phyloP scores from a whole-genome alignment of 2,113 vertebrate genomes.

The Cephalopterus ornatus region DNA sequence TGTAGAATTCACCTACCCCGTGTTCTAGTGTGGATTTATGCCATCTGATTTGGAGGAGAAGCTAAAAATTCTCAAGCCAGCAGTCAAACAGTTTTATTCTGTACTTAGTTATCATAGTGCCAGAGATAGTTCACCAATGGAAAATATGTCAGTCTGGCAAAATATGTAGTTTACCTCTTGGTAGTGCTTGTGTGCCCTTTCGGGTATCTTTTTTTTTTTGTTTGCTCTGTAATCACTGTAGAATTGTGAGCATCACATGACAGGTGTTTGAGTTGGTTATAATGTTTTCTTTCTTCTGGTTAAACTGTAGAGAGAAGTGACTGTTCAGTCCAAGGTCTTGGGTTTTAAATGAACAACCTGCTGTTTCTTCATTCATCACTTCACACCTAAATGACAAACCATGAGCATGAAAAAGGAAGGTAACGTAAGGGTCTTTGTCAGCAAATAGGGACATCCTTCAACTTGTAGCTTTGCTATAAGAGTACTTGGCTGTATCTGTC shows the following conservation, averaged over 20 bases:
- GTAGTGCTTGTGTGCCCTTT: not conserved
- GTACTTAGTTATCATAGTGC: not conserved
- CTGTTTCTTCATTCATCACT: not conserved
- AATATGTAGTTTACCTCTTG: not conserved
- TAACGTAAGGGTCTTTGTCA: not conserved
- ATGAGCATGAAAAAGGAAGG: not conserved
- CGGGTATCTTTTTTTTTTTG: not conserved
- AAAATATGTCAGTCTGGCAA: not conserved
- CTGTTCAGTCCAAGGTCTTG: conserved; percentile 30
- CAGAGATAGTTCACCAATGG: not conserved
- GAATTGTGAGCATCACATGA: not conserved
- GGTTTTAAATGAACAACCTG: not conserved
- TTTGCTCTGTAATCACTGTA: not conserved
- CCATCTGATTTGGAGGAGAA: not conserved
- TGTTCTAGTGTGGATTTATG: not conserved
- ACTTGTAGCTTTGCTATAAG: not conserved
- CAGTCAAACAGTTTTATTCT: not conserved
- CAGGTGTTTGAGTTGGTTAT: not conserved
- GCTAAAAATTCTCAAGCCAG: not conserved
- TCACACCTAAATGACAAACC: not conserved
- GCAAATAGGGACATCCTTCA: not conserved
- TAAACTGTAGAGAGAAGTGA: conserved; percentile 1
- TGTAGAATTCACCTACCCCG: not conserved
- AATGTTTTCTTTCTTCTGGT: conserved; percentile 14
- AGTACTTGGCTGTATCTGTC: not conserved